A percentile compares a stretch with the other conserved stretches of the same genome.
Conservation (phyloP, 1,140 invertebrate genomes). For the Lordiphosa clarofinis region DNA sequence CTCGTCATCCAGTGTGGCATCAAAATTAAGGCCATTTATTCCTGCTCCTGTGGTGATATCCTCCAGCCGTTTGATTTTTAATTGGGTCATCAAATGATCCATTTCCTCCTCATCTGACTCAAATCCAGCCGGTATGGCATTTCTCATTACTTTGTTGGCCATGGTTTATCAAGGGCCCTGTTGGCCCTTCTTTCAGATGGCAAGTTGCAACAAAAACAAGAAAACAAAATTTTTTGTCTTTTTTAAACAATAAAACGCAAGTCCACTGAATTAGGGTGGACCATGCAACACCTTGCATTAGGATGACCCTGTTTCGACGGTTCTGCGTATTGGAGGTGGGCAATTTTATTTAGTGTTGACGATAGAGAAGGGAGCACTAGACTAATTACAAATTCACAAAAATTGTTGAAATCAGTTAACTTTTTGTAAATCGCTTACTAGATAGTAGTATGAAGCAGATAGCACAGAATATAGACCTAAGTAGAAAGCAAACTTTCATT, state of each 20-base stretch:
- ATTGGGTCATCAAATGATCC: slow-evolving; percentile 35
- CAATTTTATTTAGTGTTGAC: too few relatives aligned
- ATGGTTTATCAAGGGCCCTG: slow-evolving; percentile 16
- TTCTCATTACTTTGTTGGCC: slow-evolving; percentile 21
- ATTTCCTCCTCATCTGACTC: slow-evolving; percentile 63
- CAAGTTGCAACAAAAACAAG: slow-evolving; percentile 11
- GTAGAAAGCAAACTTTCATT: too few relatives aligned
- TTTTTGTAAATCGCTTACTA: too few relatives aligned
- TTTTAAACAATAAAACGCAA: neutral
- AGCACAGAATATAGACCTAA: too few relatives aligned
- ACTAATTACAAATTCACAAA: too few relatives aligned
- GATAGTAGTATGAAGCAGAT: too few relatives aligned
- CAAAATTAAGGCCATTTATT: slow-evolving; percentile 68
- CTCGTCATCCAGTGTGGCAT: slow-evolving; percentile 53
- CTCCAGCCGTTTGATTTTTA: slow-evolving; percentile 72
- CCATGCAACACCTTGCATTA: neutral
- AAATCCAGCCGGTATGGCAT: slow-evolving; percentile 56
- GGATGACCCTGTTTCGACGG: neutral
- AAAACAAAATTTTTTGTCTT: slow-evolving; percentile 11
- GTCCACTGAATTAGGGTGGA: neutral
- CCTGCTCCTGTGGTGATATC: slow-evolving; percentile 74
- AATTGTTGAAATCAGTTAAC: too few relatives aligned
- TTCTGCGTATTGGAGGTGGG: too few relatives aligned
- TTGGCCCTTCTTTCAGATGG: slow-evolving; percentile 6
- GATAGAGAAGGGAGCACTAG: too few relatives aligned